phyloP scores from a whole-genome alignment of 2,113 vertebrate genomes.

The Passer domesticus region DNA sequence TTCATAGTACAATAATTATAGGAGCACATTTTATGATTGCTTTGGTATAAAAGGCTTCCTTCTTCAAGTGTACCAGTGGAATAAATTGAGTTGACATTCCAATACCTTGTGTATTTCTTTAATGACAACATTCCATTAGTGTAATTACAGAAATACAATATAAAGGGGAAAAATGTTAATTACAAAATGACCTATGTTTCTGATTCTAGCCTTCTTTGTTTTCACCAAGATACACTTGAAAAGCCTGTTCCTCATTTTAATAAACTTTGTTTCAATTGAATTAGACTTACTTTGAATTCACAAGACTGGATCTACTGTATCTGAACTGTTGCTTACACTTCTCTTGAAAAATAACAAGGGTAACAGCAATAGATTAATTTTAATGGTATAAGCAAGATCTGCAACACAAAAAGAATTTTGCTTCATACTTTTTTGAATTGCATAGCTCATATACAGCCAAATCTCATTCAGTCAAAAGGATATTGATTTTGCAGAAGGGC shows the following conservation, averaged over 20 bases:
- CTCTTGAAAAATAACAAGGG: background rate
- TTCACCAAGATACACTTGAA: background rate
- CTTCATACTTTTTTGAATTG: background rate
- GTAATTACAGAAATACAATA: background rate
- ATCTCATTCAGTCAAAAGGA: background rate
- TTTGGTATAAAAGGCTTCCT: background rate
- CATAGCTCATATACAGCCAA: background rate
- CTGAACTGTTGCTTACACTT: background rate
- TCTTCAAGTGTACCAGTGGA: background rate
- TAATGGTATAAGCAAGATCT: background rate
- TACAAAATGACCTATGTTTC: background rate
- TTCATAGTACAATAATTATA: background rate
- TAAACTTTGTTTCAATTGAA: background rate
- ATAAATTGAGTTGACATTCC: background rate
- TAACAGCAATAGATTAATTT: background rate
- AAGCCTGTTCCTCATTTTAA: background rate
- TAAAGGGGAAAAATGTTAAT: background rate
- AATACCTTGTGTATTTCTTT: background rate
- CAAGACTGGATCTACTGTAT: background rate
- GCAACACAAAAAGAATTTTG: background rate
- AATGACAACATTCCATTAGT: background rate
- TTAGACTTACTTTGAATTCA: background rate
- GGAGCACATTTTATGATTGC: background rate
- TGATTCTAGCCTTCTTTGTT: background rate
- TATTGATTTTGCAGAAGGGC: background rate